Percentiles rank a stretch among this genome's conserved stretches.
phyloP scores from a whole-genome alignment of 2,888 invertebrate species.

The Sympetrum striolatum region DNA sequence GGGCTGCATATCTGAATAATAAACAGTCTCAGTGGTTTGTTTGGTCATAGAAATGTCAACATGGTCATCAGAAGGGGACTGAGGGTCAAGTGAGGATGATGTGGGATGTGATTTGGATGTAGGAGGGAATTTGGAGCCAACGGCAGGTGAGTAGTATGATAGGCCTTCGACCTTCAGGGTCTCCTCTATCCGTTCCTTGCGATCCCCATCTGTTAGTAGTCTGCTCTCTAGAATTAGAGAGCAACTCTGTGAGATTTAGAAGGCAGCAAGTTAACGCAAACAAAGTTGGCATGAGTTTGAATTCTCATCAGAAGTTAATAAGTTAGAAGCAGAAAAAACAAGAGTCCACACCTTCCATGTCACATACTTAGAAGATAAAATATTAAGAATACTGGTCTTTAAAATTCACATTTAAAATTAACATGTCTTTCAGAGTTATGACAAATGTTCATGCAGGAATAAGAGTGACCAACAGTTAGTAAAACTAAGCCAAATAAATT shows the following conservation, averaged over 20 bases:
- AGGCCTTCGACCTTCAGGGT: slow-evolving; percentile 33
- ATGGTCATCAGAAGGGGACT: slow-evolving; percentile 13
- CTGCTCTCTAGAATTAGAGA: slow-evolving; percentile 47
- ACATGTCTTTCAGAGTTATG: not conserved
- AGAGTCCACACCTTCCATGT: slow-evolving; percentile 17
- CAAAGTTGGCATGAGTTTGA: slow-evolving; percentile 31
- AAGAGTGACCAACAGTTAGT: not conserved
- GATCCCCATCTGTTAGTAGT: slow-evolving; percentile 46
- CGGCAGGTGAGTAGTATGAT: slow-evolving; percentile 40
- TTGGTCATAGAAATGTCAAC: slow-evolving; percentile 45
- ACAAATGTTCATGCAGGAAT: slow-evolving; percentile 27
- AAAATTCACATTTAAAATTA: not conserved
- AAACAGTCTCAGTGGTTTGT: slow-evolving; percentile 46
- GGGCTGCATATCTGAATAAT: not conserved
- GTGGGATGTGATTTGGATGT: slow-evolving; percentile 39
- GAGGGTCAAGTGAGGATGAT: slow-evolving; percentile 34
- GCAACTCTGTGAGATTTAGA: slow-evolving; percentile 44
- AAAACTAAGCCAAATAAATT: slow-evolving; percentile 3
- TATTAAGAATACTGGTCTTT: slow-evolving; percentile 1
- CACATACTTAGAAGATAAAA: slow-evolving; percentile 10
- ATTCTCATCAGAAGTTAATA: slow-evolving; percentile 10
- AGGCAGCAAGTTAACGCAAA: slow-evolving; percentile 29
- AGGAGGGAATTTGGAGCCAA: slow-evolving; percentile 28
- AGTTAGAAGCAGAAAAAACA: slow-evolving; percentile 23
- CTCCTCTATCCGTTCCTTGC: slow-evolving; percentile 38